phyloP scores from a whole-genome alignment of 1,140 invertebrate genomes.

The Littorina saxatilis region DNA sequence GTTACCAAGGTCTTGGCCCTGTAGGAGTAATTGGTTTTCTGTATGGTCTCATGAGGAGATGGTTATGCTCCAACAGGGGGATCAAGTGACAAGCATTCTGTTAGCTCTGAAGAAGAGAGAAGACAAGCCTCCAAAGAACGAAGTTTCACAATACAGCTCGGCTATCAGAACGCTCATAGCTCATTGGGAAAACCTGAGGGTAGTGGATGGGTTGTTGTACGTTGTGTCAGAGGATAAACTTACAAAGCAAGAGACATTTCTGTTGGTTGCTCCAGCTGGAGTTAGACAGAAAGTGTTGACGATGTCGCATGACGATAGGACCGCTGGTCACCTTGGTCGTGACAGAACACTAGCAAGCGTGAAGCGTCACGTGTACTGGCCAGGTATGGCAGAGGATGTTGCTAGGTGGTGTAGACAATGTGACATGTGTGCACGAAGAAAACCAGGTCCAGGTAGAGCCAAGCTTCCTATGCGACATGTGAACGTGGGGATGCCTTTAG shows the following conservation, averaged over 20 bases:
- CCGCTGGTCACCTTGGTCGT: slow-evolving; percentile 31
- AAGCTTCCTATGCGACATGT: slow-evolving; percentile 29
- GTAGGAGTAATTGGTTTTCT: too few species aligned
- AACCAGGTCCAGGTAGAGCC: slow-evolving; percentile 38
- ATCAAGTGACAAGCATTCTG: too few species aligned
- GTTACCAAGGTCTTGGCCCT: too few species aligned
- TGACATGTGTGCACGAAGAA: slow-evolving; percentile 48
- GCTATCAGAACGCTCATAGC: background rate
- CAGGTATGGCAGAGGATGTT: slow-evolving; percentile 39
- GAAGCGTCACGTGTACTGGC: slow-evolving; percentile 44
- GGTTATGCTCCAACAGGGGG: too few species aligned
- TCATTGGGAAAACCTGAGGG: slow-evolving; percentile 6
- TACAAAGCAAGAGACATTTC: background rate
- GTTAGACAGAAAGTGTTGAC: slow-evolving; percentile 31
- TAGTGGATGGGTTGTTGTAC: slow-evolving; percentile 11
- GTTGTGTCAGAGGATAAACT: background rate
- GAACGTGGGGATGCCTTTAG: slow-evolving; percentile 37
- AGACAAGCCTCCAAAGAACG: too few species aligned
- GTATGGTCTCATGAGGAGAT: too few species aligned
- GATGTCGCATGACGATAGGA: slow-evolving; percentile 32
- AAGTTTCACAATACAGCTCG: background rate
- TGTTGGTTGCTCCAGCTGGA: slow-evolving; percentile 31
- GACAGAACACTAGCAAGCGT: slow-evolving; percentile 41
- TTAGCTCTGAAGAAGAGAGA: too few species aligned
- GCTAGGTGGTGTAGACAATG: slow-evolving; percentile 45